Percentiles rank a stretch among this genome's conserved stretches.
These are phyloP conservation scores for Lampris incognitus DNA, from an alignment of 2,113 vertebrate species.

Conservation along the genomic window DNA sequence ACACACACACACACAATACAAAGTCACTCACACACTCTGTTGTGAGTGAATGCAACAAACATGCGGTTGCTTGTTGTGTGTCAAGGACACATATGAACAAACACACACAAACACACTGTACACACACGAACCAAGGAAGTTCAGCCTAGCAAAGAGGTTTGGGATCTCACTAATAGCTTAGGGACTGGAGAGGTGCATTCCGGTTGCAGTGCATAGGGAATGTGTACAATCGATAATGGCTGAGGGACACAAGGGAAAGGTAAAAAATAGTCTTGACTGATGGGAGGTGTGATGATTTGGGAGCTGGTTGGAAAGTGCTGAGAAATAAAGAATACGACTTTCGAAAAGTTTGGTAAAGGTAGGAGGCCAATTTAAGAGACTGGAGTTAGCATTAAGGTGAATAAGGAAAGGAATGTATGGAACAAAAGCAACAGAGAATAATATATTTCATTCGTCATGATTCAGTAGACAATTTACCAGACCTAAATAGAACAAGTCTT, in stretches of 20 bases:
- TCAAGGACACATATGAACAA: not conserved
- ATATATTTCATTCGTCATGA: slow-evolving; percentile 55
- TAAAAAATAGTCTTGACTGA: not conserved
- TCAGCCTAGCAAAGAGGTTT: slow-evolving; percentile 46
- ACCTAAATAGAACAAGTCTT: slow-evolving; percentile 36
- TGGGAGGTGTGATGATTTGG: slow-evolving; percentile 18
- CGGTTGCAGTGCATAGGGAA: slow-evolving; percentile 28
- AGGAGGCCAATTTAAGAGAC: slow-evolving; percentile 62
- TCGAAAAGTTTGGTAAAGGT: not conserved
- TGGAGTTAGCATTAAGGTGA: slow-evolving; percentile 46
- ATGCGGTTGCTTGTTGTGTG: too few relatives aligned
- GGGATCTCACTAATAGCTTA: slow-evolving; percentile 56
- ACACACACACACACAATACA: too few relatives aligned
- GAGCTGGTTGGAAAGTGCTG: slow-evolving; percentile 32
- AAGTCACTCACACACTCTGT: too few relatives aligned
- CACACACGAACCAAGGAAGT: slow-evolving; percentile 11
- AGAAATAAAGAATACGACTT: slow-evolving; percentile 14
- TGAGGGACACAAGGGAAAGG: slow-evolving; percentile 28
- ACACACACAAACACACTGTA: too few relatives aligned
- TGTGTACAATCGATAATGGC: slow-evolving; percentile 48
- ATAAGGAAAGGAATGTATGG: slow-evolving; percentile 61
- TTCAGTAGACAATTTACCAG: slow-evolving; percentile 53
- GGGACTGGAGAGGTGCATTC: slow-evolving; percentile 51
- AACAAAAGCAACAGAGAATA: slow-evolving; percentile 45
- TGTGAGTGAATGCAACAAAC: too few relatives aligned